Evolutionary conservation across 2,888 invertebrate genomes (phyloP), one percentile per base, ranked within the genome.

Genomic region (Tanypteryx hageni): DNA sequence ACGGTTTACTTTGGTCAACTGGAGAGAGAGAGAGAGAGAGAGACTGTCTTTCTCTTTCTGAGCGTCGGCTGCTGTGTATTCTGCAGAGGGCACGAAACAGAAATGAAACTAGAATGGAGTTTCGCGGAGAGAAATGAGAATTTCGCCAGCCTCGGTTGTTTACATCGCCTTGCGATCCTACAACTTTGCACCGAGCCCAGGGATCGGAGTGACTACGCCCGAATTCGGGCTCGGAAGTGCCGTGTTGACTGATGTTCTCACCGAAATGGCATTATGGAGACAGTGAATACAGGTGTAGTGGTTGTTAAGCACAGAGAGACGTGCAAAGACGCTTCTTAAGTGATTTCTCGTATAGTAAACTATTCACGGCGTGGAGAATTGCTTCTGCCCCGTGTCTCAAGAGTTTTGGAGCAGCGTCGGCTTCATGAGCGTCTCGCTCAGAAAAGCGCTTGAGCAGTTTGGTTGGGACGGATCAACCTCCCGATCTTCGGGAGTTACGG

Each of bases 101-200:
- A 76, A 76, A 76, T 76, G 76, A 76, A 76, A 76, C 76, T 76
- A 76, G 76, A 76, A 76, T 76, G 76, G 76, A 76, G 76, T 76
- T 76, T 10, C 68, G 68, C 22, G 22, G 22, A 7, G 76, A 76
- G 76, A 76, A 76, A 76, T 76, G 76, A 76, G 76, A 76, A 27
- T 76, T 76, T 22, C 14, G 14, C 76, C 76, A 76, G 4, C 22
- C 76, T 13, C 76, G 22, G 3, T 27, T 76, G 76, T 76, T 76
- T 76, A 27, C 76, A 9, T 18, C 76, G 22, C 68, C 68, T 18
- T n/a, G 10, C 68, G 18, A 13, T n/a, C 44, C 44, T 44, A 44
- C 22, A 76, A 76, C 76, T 76, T 76, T 8, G 22, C 44, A 13
- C 76, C 76, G 76, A 44, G 44, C 44, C 44, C 44, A 44, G 5